These are phyloP conservation scores for Pseudochaenichthys georgianus DNA, from an alignment of 2,797 vertebrate species.

Conservation along the genomic window DNA sequence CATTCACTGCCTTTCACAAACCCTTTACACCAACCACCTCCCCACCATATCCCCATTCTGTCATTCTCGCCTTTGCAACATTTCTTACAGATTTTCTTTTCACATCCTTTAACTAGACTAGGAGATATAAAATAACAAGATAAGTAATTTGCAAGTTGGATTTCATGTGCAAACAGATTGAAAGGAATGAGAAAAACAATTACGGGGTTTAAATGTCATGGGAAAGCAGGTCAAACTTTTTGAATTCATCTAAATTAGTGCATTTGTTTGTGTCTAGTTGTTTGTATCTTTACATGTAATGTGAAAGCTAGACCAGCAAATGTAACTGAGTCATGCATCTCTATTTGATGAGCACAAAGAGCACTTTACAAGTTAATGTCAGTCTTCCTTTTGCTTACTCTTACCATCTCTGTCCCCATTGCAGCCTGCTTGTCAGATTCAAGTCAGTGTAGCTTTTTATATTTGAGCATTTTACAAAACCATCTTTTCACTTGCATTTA, in stretches of 20 bases:
- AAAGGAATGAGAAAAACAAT: slow-evolving; percentile 25
- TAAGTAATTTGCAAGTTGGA: slow-evolving; percentile 17
- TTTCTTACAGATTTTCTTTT: slow-evolving; percentile 28
- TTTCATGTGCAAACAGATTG: slow-evolving; percentile 38
- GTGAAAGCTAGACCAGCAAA: slow-evolving; percentile 63
- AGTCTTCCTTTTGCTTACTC: slow-evolving; percentile 60
- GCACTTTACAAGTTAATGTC: slow-evolving; percentile 65
- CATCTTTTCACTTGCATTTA: slow-evolving; percentile 65
- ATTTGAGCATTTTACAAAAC: slow-evolving; percentile 63
- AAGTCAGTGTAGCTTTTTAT: slow-evolving; percentile 49
- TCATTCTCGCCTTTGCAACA: slow-evolving; percentile 57
- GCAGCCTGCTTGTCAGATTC: slow-evolving; percentile 55
- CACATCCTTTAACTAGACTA: slow-evolving; percentile 32
- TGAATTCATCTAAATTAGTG: slow-evolving; percentile 34
- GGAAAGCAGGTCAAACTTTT: slow-evolving; percentile 60
- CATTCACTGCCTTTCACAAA: slow-evolving; percentile 74
- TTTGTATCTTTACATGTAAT: slow-evolving; percentile 47
- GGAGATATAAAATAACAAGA: slow-evolving; percentile 57
- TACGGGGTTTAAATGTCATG: slow-evolving; percentile 29
- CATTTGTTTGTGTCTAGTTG: slow-evolving; percentile 30
- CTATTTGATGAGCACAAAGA: slow-evolving; percentile 77
- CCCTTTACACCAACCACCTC: slow-evolving; percentile 66
- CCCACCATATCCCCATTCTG: slow-evolving; percentile 74
- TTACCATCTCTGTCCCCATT: slow-evolving; percentile 39
- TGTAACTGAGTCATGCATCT: slow-evolving; percentile 82